Base-by-base conservation (phyloP, 2,888 invertebrate genomes). In the Orthonevra nobilis region DNA sequence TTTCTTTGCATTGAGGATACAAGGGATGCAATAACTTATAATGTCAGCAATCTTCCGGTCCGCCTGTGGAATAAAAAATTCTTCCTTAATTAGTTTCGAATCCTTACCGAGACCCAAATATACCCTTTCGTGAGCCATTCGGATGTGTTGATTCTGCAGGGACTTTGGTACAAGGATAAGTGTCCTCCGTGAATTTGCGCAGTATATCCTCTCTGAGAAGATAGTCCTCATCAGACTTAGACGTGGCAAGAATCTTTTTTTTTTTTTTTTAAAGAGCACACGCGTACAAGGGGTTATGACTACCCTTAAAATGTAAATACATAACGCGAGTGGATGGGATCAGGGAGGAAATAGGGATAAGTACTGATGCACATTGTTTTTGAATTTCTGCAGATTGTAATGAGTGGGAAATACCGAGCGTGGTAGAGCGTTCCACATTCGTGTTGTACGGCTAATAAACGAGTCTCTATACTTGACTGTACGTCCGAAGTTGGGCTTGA, bases 1-100 rank as follows among this genome's bases (percentile, higher is more conserved):
- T 12, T 77, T 77, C 28, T 70, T 66, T 14, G 72, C 52, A 12
- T 61, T 42, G 10, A 81, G 54, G 20, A 77, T 75, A 38, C 69
- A 77, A n/a, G 58, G 38, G 6, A 81, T 56, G 48, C 73, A 81
- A 48, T 81, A 75, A 19, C 26, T 28, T 14, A 81, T 66, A 10
- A 68, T 28, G 12, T 38, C 48, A 17, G 42, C 15, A 4, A 68
- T 54, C 23, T 56, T 68, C 9, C 17, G 23, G 6, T 23, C 42
- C 15, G 28, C 15, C 23, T 40, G 17, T 60, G 50, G 60, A 34
- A 69, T 61, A 28, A 36, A 68, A 28, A 26, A 75, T 34, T 68
- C 61, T 17, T 56, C 19, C 34, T 54, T 36, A 17, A 56, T 38
- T 19, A 58, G 17, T 36, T 28, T 42, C 10, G 38, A 23, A 23